Base-by-base conservation (phyloP, 1,140 invertebrate genomes). In the Listronotus oregonensis region DNA sequence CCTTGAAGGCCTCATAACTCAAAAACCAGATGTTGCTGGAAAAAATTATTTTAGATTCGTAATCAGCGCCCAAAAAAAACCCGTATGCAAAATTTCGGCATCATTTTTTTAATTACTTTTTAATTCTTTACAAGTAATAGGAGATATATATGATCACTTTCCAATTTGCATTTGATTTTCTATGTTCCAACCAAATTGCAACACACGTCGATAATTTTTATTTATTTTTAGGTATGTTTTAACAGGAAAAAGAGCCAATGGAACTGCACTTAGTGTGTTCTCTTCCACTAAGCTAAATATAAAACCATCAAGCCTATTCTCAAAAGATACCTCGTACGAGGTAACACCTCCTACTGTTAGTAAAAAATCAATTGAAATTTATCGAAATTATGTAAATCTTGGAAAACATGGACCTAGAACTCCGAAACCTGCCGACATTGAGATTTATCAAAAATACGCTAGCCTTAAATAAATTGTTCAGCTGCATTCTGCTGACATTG, bases 211-310 rank as follows among this genome's bases (percentile, higher is more conserved):
- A n/a, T n/a, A n/a, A 27, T 27, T 27, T 27, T 5, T 27, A 27
- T 27, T 27, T 27, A 27, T 59, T 79, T 80, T 43, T 39, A 85
- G 84, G 67, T 85, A 82, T 75, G 82, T 83, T 51, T 69, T 84
- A 66, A 81, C 82, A 74, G 85, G 78, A 66, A 83, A 82, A 34
- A 84, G 81, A 72, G 82, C 88, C 79, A 82, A 84, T 80, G 74
- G 85, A 79, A 70, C 81, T 83, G 64, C 84, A 74, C 18, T 85
- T 74, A 78, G 55, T 74, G 59, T 72, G 66, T 57, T 80, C 55
- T 40, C 70, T 0, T 59, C 75, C 2, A 69, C 67, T 14, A 57
- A 64, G 0, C 37, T 68, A 8, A 40, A 32, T 15, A 58, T 76
- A 49, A 63, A 67, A 55, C 62, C 57, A n/a, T 32, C 60, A 68